phyloP scores from a whole-genome alignment of 2,797 vertebrate genomes.

The Paedocypris micromegethes region DNA sequence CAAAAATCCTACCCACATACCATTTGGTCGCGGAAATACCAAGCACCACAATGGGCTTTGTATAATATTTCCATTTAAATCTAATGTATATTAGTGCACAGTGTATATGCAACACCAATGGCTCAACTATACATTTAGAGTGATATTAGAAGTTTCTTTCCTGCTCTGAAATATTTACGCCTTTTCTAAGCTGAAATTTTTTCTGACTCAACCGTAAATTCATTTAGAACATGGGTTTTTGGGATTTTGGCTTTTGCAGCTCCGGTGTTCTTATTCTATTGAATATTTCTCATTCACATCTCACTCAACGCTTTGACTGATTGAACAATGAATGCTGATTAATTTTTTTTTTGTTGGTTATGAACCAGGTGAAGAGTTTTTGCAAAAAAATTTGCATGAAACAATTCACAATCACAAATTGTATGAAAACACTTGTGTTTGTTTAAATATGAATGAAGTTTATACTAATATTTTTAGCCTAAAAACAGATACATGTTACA shows the following conservation, averaged over 20 bases:
- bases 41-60: constrained; percentile 41
- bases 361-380: constrained; percentile 53
- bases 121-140: neutral
- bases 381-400: no score
- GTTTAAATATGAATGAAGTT: no score
- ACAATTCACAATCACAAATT: no score
- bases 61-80: constrained; percentile 44
- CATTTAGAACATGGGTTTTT: neutral
- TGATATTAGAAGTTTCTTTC: no score
- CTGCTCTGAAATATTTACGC: no score
- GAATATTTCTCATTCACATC: constrained; percentile 41
- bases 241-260: constrained; percentile 23
- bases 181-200: neutral
- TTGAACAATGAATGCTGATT: constrained; percentile 60
- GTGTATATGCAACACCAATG: constrained; percentile 8
- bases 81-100: neutral
- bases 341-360: constrained; percentile 49
- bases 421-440: no score
- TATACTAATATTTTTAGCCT: no score
- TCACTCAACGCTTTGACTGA: constrained; percentile 54
- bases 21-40: constrained; percentile 52
- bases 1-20: constrained; percentile 57
- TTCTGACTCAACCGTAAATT: constrained; percentile 22
- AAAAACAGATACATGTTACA: no score
- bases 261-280: constrained; percentile 53